Evolutionary conservation across 2,888 invertebrate species (phyloP).

Genomic region (Hofmannophila pseudospretella): DNA sequence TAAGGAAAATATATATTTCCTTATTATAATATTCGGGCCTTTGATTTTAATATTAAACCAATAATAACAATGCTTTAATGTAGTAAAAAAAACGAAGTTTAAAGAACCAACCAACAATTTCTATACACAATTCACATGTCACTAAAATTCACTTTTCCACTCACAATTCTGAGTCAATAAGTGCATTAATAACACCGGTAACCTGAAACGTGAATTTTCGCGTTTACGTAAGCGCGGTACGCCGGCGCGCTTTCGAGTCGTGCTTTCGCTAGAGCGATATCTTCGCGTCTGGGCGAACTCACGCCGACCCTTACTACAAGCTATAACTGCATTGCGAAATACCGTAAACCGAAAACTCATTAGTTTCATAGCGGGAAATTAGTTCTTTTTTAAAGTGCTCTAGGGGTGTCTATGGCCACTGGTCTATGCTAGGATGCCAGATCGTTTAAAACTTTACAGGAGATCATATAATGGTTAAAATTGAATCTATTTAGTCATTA

Average conservation of each 20-base stretch:
- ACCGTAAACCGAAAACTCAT: slow-evolving; percentile 16
- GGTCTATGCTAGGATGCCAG: too few species aligned
- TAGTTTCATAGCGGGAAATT: neutral
- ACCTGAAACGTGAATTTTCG: slow-evolving; percentile 7
- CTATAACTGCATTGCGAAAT: slow-evolving; percentile 65
- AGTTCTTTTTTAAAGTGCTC: too few species aligned
- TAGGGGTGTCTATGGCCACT: too few species aligned
- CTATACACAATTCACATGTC: slow-evolving; percentile 9
- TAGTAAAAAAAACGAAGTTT: too few species aligned
- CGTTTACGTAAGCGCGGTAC: slow-evolving; percentile 43
- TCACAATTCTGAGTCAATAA: slow-evolving; percentile 1
- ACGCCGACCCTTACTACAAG: slow-evolving; percentile 24
- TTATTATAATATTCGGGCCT: too few species aligned
- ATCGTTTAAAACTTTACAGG: too few species aligned
- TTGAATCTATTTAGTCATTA: too few species aligned
- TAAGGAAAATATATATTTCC: too few species aligned
- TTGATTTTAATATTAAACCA: too few species aligned
- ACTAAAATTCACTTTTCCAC: neutral
- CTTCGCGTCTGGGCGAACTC: slow-evolving; percentile 60
- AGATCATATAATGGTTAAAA: too few species aligned
- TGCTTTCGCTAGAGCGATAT: slow-evolving; percentile 58
- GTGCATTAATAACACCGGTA: neutral
- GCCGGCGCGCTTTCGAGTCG: slow-evolving; percentile 32
- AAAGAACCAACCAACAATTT: too few species aligned
- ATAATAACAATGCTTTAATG: too few species aligned